These are phyloP conservation scores for Erinaceus europaeus DNA, from an alignment of 2,113 vertebrate genomes.

Conservation along the genomic window DNA sequence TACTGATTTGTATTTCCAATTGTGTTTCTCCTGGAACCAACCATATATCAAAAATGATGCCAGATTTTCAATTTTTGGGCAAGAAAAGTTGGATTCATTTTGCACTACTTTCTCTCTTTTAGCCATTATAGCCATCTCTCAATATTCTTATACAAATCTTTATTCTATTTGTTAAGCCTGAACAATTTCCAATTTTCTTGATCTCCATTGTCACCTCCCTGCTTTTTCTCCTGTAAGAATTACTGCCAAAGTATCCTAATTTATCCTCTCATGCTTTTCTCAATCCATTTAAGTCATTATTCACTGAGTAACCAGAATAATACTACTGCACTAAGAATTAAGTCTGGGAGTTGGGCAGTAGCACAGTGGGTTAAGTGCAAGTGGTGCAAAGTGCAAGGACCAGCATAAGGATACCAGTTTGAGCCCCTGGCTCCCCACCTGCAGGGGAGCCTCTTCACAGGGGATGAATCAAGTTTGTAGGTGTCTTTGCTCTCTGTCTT, in stretches of 20 bases:
- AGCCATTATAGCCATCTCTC: not conserved
- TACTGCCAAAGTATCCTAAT: not conserved
- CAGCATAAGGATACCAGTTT: no score
- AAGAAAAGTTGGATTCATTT: not conserved
- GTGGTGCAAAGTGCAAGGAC: no score
- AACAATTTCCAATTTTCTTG: not conserved
- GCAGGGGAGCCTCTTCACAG: no score
- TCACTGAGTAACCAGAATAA: not conserved
- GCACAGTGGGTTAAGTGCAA: no score
- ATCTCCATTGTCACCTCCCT: not conserved
- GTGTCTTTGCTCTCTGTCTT: no score
- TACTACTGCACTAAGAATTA: no score
- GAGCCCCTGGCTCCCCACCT: no score
- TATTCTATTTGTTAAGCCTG: not conserved
- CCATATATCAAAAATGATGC: not conserved
- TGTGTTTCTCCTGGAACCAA: not conserved
- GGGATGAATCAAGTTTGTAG: no score
- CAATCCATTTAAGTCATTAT: not conserved
- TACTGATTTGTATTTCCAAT: not conserved
- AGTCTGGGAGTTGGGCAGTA: no score
- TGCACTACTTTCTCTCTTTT: rapidly evolving
- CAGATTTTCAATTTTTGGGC: not conserved
- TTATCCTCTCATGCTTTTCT: rapidly evolving
- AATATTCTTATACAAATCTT: not conserved
- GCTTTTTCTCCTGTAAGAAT: not conserved